Evolutionary conservation across 2,888 invertebrate species (phyloP), one percentile per base, ranked within the genome.

Genomic region (Notodromas monacha): DNA sequence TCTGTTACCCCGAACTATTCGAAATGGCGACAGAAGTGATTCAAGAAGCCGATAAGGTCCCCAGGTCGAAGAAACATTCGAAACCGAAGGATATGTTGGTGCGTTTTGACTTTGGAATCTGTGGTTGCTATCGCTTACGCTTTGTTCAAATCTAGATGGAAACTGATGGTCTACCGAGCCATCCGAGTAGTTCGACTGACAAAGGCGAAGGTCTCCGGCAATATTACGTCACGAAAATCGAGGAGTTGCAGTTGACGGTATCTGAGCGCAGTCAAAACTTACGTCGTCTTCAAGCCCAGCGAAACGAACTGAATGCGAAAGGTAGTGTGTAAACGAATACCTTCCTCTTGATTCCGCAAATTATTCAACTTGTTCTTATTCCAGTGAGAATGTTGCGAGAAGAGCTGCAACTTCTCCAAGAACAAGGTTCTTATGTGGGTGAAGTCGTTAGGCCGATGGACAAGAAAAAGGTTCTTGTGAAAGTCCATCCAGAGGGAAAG

Each of bases 371-470:
- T 12, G 13, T 10, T 14, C 28, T 33, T 27, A 37, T 48, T 51
- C 14, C 43, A 76, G 92, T 96, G 28, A 69, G 96, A 16, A 77
- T 89, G 77, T 51, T 96, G 35, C 65, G 92, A 5, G 96, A 96
- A 47, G 96, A 96, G 47, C 56, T 99, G 2, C 89, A 92, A 53
- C 59, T 92, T 14, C 57, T 96, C 8, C 61, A 62, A 41, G 96
- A 99, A 45, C 96, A 99, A 49, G 96, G 96, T 10, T 89, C 89
- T 12, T 92, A 99, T 54, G 96, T 96, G 3, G 96, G 96, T 6
- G 96, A 96, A 55, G 92, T 96, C 3, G 89, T 92, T 1, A 92
- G 96, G 47, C 86, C 89, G 0, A 99, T 96, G 92, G 96, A 99
- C 50, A 96, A 99, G 51, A 96, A 96, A 54, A 96, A 96, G 51